Conservation (phyloP, 2,113 vertebrate species). For the Hippolais icterina region DNA sequence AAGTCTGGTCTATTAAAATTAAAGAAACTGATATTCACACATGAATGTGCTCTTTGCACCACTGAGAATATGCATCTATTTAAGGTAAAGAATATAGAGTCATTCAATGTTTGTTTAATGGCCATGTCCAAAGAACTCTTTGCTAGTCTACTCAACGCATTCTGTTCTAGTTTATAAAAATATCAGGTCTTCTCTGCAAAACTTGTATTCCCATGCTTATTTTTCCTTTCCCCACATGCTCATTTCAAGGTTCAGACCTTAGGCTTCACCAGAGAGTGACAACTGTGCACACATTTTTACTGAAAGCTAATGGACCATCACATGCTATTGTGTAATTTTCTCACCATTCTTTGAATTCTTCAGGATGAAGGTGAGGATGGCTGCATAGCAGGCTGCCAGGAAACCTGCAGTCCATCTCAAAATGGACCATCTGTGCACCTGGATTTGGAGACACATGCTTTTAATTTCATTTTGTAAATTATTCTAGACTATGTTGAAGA, state of each 20-base stretch:
- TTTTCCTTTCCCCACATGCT: neutral
- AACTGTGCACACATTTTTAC: neutral
- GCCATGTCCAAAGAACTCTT: neutral
- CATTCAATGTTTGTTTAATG: neutral
- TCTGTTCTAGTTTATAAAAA: neutral
- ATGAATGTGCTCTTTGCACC: neutral
- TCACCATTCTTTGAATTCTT: neutral
- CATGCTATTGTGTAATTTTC: neutral
- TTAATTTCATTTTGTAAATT: neutral
- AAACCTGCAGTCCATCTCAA: neutral
- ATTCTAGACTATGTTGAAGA: neutral
- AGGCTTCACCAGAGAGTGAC: neutral
- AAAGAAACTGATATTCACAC: neutral
- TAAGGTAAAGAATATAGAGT: neutral
- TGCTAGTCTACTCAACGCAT: neutral
- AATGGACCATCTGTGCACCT: neutral
- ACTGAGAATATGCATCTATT: neutral
- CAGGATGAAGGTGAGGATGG: neutral
- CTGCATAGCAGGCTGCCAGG: neutral
- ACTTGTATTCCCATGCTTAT: neutral
- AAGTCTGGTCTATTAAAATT: neutral
- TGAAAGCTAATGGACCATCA: neutral
- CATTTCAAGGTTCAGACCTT: neutral
- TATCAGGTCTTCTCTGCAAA: neutral
- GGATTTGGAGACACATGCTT: neutral